Conservation (phyloP, 1,140 invertebrate genomes). For the Ephestia elutella region DNA sequence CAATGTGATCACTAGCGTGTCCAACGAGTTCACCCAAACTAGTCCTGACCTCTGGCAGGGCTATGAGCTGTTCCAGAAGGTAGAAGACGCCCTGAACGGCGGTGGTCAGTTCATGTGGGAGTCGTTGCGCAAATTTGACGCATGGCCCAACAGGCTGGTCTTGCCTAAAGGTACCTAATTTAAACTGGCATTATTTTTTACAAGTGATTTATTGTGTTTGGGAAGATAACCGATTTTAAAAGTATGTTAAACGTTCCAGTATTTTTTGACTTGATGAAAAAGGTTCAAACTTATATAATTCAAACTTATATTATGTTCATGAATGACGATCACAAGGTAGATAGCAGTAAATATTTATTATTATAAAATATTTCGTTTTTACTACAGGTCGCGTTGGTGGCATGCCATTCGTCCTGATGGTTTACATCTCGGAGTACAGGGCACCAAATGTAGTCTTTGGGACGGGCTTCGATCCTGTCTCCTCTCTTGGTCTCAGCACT, state of each 20-base stretch:
- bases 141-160: slow-evolving; percentile 77
- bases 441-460: slow-evolving; percentile 33
- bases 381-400: slow-evolving; percentile 70
- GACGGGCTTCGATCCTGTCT: slow-evolving; percentile 29
- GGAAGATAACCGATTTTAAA: no score
- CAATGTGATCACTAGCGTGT: slow-evolving; percentile 63
- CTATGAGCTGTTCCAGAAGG: slow-evolving; percentile 57
- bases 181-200: no score
- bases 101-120: slow-evolving; percentile 46
- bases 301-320: no score
- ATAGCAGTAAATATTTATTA: no score
- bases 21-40: slow-evolving; percentile 55
- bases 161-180: slow-evolving; percentile 79
- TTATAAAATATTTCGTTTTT: no score
- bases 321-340: no score
- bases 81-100: slow-evolving; percentile 55
- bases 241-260: no score
- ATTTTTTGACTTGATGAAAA: no score
- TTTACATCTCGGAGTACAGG: slow-evolving; percentile 75
- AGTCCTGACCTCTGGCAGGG: slow-evolving; percentile 59
- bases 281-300: no score
- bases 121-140: slow-evolving; percentile 51
- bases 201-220: no score
- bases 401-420: slow-evolving; percentile 78
- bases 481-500: slow-evolving; percentile 51